These are phyloP conservation scores for Erythrolamprus reginae DNA, from an alignment of 2,113 vertebrate genomes.

Conservation along the genomic window DNA sequence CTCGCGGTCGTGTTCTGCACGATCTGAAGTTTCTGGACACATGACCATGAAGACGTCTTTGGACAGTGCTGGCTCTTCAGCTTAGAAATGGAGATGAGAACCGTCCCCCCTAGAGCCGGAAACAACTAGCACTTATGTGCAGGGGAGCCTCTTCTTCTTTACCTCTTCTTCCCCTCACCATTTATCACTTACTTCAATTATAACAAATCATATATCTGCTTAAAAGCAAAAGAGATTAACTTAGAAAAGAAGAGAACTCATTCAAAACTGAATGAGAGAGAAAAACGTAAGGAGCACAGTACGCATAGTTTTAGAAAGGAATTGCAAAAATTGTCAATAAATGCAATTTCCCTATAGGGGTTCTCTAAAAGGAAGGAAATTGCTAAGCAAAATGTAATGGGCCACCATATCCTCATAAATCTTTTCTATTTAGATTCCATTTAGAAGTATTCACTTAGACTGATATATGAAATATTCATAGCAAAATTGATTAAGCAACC, in stretches of 20 bases:
- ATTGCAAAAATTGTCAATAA: conserved; percentile 12
- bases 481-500: conserved; percentile 27
- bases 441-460: conserved; percentile 31
- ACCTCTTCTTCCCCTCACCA: background rate
- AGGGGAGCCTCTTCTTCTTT: too few species aligned
- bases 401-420: conserved; percentile 48
- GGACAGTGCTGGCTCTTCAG: too few species aligned
- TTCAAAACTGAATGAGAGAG: background rate
- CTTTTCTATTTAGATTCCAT: conserved; percentile 46
- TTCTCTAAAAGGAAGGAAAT: conserved; percentile 29
- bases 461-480: conserved; percentile 55
- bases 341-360: conserved; percentile 24
- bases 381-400: conserved; percentile 34
- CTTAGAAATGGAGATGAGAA: too few species aligned
- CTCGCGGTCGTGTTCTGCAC: too few species aligned
- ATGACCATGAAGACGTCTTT: too few species aligned
- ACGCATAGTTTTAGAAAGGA: background rate
- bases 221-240: background rate
- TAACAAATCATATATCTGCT: background rate
- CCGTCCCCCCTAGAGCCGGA: too few species aligned
- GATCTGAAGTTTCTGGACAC: too few species aligned
- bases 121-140: too few species aligned
- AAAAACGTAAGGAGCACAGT: background rate
- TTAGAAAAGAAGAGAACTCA: background rate
- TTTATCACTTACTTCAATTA: background rate